Evolutionary conservation across 2,113 vertebrate species (phyloP).

Genomic region (Hippoglossus stenolepis): DNA sequence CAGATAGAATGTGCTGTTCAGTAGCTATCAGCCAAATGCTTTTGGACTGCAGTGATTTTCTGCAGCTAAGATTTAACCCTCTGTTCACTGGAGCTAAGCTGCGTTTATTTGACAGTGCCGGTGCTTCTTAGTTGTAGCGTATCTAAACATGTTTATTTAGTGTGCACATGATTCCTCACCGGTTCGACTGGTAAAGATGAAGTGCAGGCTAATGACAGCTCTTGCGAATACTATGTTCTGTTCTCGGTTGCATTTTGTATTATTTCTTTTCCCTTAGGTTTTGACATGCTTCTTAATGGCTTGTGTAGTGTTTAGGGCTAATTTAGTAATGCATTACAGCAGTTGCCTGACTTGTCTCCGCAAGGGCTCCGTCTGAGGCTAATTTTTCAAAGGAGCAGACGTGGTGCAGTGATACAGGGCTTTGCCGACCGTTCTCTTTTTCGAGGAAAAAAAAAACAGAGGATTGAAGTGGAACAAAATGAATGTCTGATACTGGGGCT

Average conservation of each 20-base stretch:
- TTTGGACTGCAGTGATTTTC: conserved; percentile 88
- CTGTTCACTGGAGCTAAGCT: conserved; percentile 70
- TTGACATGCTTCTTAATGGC: conserved; percentile 80
- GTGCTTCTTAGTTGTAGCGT: conserved; percentile 73
- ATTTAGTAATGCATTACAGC: conserved; percentile 84
- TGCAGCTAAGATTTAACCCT: conserved; percentile 87
- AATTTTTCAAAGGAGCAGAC: conserved; percentile 77
- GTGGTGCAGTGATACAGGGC: conserved; percentile 76
- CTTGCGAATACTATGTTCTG: conserved; percentile 71
- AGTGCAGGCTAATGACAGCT: conserved; percentile 69
- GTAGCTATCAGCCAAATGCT: conserved; percentile 85
- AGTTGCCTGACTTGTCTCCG: conserved; percentile 83
- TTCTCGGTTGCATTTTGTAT: conserved; percentile 78
- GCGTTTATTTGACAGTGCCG: conserved; percentile 71
- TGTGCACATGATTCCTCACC: conserved; percentile 64
- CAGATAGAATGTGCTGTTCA: conserved; percentile 82
- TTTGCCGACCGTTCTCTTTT: conserved; percentile 78
- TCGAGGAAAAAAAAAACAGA: conserved; percentile 44
- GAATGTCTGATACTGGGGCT: conserved; percentile 83
- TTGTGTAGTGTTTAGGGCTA: conserved; percentile 86
- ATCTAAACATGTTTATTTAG: conserved; percentile 72
- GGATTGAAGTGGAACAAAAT: conserved; percentile 72
- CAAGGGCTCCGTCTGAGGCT: conserved; percentile 83
- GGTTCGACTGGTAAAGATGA: conserved; percentile 65
- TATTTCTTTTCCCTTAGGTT: conserved; percentile 56